Percentiles rank a stretch among this genome's conserved stretches.
Evolutionary conservation across 2,113 vertebrate species (phyloP).

Genomic region (Labeo rohita): DNA sequence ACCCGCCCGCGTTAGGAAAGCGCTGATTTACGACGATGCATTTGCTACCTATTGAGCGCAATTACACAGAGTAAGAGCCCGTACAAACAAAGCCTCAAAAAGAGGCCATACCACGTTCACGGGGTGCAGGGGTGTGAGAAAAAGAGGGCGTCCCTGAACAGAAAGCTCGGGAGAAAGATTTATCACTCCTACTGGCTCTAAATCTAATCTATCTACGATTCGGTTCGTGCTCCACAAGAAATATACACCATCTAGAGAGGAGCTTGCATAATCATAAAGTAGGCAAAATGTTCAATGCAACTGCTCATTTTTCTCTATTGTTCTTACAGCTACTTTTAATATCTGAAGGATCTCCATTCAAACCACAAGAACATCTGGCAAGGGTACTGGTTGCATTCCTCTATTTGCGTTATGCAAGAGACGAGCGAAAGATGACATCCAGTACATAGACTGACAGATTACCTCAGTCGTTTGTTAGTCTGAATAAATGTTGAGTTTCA

Average conservation of each 20-base stretch:
- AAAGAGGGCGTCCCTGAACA: slow-evolving; percentile 29
- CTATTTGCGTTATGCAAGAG: slow-evolving; percentile 12
- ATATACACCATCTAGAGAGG: slow-evolving; percentile 35
- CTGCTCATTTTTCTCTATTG: not conserved
- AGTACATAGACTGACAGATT: slow-evolving; percentile 12
- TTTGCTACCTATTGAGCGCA: slow-evolving; percentile 70
- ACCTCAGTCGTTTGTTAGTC: slow-evolving; percentile 1
- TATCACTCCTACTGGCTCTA: slow-evolving; percentile 53
- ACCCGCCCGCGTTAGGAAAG: slow-evolving; percentile 9
- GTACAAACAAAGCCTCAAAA: slow-evolving; percentile 64
- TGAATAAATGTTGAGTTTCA: slow-evolving; percentile 21
- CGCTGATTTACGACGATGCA: slow-evolving; percentile 74
- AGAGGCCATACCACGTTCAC: slow-evolving; percentile 58
- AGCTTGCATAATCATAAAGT: slow-evolving; percentile 44
- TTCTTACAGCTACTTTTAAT: slow-evolving; percentile 15
- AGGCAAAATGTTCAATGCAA: slow-evolving; percentile 4
- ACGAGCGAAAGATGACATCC: not conserved
- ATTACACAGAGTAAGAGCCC: slow-evolving; percentile 63
- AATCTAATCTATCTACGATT: slow-evolving; percentile 52
- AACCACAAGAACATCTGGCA: not conserved
- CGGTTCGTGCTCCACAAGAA: slow-evolving; percentile 44
- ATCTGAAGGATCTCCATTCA: not conserved
- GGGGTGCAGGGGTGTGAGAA: slow-evolving; percentile 36
- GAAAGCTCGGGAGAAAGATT: slow-evolving; percentile 46
- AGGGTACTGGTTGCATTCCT: not conserved